Percentiles rank a stretch among this genome's conserved stretches.
These are phyloP conservation scores for Tangara arthus DNA, from an alignment of 2,797 vertebrate genomes.

Conservation along the genomic window DNA sequence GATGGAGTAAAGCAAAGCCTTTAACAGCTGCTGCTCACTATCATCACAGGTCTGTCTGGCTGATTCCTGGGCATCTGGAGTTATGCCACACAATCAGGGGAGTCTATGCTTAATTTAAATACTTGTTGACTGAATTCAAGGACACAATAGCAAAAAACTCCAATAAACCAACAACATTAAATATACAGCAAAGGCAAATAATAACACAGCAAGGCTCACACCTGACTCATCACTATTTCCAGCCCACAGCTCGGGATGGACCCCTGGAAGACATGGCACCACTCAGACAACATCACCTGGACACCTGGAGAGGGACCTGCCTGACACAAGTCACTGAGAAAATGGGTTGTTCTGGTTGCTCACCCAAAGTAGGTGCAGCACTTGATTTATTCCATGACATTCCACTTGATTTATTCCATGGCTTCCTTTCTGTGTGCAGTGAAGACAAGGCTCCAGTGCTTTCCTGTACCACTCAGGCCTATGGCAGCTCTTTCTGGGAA, in stretches of 20 bases:
- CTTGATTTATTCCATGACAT: too few species aligned
- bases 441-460: background rate
- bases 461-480: background rate
- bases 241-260: background rate
- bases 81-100: background rate
- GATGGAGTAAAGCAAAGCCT: background rate
- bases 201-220: background rate
- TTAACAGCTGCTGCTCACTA: background rate
- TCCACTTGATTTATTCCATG: background rate
- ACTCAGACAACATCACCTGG: background rate
- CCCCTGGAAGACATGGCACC: background rate
- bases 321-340: background rate
- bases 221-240: background rate
- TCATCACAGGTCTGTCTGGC: accelerated
- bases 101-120: background rate
- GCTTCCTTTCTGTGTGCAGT: background rate
- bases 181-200: background rate
- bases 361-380: background rate
- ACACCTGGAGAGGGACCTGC: background rate
- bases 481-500: background rate
- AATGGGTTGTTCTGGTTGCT: background rate
- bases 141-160: background rate
- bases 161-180: background rate
- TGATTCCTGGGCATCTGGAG: background rate
- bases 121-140: background rate